These are phyloP conservation scores for Eugnorisma glareosa DNA, from an alignment of 2,888 invertebrate species.

Conservation along the genomic window DNA sequence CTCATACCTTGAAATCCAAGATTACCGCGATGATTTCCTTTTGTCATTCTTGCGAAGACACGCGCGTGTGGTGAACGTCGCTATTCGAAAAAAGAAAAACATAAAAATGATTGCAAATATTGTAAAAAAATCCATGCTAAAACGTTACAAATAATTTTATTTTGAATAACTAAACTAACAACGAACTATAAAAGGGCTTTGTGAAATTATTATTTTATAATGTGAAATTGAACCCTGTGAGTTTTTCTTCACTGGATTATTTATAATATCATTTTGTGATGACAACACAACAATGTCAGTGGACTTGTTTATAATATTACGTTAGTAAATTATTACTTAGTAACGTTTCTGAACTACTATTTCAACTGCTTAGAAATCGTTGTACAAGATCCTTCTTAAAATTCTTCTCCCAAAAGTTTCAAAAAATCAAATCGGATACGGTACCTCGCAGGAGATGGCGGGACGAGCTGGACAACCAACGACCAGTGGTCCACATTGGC, in stretches of 20 bases:
- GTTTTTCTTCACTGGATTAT: background rate
- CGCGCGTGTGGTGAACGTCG: background rate
- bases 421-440: no score
- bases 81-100: background rate
- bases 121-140: background rate
- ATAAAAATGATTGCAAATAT: background rate
- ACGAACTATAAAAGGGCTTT: background rate
- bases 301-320: background rate
- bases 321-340: background rate
- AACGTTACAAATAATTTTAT: no score
- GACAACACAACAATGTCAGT: background rate
- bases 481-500: no score
- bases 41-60: background rate
- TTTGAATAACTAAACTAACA: background rate
- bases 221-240: background rate
- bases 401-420: no score
- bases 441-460: no score
- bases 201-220: background rate
- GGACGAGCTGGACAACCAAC: no score
- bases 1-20: constrained; percentile 13
- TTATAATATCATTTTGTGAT: background rate
- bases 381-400: background rate
- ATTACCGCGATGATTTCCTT: background rate
- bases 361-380: background rate
- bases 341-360: background rate